Conservation (phyloP, 2,888 invertebrate genomes). For the Malthinus seriepunctatus region DNA sequence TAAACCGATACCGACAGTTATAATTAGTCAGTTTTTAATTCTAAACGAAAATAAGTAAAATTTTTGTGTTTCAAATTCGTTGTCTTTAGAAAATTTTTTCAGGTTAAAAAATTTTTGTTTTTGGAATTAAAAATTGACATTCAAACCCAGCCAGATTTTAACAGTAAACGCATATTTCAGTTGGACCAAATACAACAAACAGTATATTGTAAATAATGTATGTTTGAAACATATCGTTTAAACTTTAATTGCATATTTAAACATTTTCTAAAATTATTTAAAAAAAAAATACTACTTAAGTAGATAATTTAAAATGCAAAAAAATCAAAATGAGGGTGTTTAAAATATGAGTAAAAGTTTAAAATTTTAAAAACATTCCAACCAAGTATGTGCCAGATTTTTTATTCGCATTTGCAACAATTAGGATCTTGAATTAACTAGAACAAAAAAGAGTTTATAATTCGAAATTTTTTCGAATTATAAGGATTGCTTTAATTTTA, state of each 20-base stretch:
- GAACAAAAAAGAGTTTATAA: conserved; percentile 36
- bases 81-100: background rate
- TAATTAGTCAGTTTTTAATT: conserved; percentile 20
- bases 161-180: conserved; percentile 48
- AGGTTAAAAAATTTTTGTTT: conserved; percentile 1
- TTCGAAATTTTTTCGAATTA: conserved; percentile 34
- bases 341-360: conserved; percentile 34
- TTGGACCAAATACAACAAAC: conserved; percentile 44
- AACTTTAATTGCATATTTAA: conserved; percentile 15
- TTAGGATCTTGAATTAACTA: conserved; percentile 43
- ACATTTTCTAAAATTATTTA: too few species aligned
- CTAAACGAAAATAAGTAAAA: too few species aligned
- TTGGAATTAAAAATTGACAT: conserved; percentile 23
- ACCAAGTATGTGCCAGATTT: conserved; percentile 68
- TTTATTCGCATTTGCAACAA: conserved; percentile 54
- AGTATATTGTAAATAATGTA: conserved; percentile 44
- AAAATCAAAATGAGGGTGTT: conserved; percentile 24
- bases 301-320: conserved; percentile 13
- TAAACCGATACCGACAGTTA: conserved; percentile 64
- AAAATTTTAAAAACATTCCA: conserved; percentile 61
- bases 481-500: conserved; percentile 31
- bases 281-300: conserved; percentile 6
- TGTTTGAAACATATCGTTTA: conserved; percentile 47
- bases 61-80: too few species aligned
- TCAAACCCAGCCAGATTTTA: conserved; percentile 54